phyloP scores from a whole-genome alignment of 2,888 invertebrate species.

The Platycnemis pennipes region DNA sequence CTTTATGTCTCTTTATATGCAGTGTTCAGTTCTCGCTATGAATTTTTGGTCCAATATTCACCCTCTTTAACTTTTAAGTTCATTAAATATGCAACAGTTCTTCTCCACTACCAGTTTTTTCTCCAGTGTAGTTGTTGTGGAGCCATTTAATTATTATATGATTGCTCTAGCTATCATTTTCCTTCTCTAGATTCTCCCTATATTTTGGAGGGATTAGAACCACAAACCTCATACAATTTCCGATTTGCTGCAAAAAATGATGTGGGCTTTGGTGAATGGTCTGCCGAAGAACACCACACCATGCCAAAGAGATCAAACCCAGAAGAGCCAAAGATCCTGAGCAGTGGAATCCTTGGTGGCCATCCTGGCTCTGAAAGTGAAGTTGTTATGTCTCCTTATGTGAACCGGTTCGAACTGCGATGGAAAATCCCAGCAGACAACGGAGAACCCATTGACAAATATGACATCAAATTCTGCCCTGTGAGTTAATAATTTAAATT shows the following conservation, averaged over 20 bases:
- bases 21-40: no score
- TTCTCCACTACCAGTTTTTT: no score
- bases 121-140: no score
- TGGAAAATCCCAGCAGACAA: conserved; percentile 94
- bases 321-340: conserved; percentile 85
- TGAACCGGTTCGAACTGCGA: conserved; percentile 89
- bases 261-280: conserved; percentile 90
- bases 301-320: conserved; percentile 90
- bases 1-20: no score
- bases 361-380: conserved; percentile 78
- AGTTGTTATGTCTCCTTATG: conserved; percentile 84
- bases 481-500: conserved; percentile 80
- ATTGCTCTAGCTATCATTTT: no score
- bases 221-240: conserved; percentile 89
- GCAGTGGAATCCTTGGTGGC: conserved; percentile 77
- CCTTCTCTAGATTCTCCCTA: conserved; percentile 85
- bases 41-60: no score
- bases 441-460: conserved; percentile 92
- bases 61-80: no score
- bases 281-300: conserved; percentile 83
- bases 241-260: conserved; percentile 92
- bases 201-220: conserved; percentile 88
- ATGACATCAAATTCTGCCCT: conserved; percentile 90
- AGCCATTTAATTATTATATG: no score
- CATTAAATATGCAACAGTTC: no score